Percentiles rank a stretch among this genome's conserved stretches.
phyloP scores from a whole-genome alignment of 2,113 vertebrate species.

The Puma concolor region DNA sequence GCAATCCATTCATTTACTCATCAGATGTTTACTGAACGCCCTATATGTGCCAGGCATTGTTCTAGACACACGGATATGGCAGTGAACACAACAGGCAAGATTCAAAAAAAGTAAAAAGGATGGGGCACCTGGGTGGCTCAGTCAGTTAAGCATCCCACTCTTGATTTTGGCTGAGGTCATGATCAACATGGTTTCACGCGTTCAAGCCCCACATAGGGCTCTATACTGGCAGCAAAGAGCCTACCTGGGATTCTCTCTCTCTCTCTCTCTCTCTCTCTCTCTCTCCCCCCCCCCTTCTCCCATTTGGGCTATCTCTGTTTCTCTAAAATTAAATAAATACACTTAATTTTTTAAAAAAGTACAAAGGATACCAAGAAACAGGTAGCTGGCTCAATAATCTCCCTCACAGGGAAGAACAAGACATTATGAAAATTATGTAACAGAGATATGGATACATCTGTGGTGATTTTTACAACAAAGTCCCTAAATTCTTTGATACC shows the following conservation, averaged over 20 bases:
- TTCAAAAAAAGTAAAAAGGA: background rate
- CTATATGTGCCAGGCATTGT: background rate
- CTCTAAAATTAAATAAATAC: too few relatives aligned
- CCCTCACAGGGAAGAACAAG: background rate
- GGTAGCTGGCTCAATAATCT: background rate
- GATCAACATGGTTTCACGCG: too few relatives aligned
- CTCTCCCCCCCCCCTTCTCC: rapidly evolving
- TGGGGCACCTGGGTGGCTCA: too few relatives aligned
- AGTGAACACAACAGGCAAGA: background rate
- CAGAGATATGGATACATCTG: background rate
- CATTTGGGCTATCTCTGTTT: too few relatives aligned
- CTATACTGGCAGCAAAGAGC: too few relatives aligned
- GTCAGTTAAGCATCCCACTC: too few relatives aligned
- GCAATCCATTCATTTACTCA: background rate
- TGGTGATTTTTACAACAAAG: conserved; percentile 28
- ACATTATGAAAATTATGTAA: background rate
- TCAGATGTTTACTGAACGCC: background rate
- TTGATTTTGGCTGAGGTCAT: too few relatives aligned
- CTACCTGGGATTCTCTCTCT: too few relatives aligned
- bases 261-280: too few relatives aligned
- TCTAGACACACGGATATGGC: background rate
- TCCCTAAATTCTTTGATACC: background rate
- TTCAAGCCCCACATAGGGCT: too few relatives aligned
- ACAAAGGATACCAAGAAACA: background rate
- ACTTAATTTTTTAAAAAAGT: too few relatives aligned